Conservation (phyloP, 2,797 vertebrate genomes). For the Lophotriccus pileatus region DNA sequence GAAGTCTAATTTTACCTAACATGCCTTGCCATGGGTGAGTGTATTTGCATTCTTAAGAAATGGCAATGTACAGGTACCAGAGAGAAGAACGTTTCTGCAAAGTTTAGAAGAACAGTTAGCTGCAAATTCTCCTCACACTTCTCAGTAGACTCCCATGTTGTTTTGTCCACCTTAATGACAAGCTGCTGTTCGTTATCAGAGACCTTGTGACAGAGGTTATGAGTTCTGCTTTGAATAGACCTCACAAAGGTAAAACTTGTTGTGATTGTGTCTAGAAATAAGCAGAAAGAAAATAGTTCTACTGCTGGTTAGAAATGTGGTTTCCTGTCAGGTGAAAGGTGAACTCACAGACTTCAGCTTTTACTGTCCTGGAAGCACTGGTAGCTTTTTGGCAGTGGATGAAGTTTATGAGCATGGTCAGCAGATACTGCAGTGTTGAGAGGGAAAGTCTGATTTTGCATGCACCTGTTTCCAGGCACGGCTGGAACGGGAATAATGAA, state of each 20-base stretch:
- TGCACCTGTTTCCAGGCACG: neutral
- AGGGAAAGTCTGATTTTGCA: neutral
- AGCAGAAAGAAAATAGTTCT: neutral
- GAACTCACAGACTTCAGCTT: neutral
- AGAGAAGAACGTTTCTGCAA: neutral
- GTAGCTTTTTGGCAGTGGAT: neutral
- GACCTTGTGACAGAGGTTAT: neutral
- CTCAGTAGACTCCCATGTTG: fast-evolving
- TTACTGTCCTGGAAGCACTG: neutral
- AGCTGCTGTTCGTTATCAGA: neutral
- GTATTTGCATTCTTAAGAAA: neutral
- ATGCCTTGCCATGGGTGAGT: neutral
- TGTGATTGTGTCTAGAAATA: neutral
- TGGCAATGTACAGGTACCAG: neutral
- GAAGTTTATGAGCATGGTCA: neutral
- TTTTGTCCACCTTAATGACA: neutral
- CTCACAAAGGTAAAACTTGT: neutral
- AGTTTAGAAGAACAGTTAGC: neutral
- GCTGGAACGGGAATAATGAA: neutral
- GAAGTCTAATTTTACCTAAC: neutral
- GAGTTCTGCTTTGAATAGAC: neutral
- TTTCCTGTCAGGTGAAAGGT: neutral
- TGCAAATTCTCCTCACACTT: neutral
- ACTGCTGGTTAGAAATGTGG: neutral
- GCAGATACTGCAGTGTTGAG: neutral